Evolutionary conservation across 2,113 vertebrate species (phyloP).

Genomic region (Apodemus speciosus): DNA sequence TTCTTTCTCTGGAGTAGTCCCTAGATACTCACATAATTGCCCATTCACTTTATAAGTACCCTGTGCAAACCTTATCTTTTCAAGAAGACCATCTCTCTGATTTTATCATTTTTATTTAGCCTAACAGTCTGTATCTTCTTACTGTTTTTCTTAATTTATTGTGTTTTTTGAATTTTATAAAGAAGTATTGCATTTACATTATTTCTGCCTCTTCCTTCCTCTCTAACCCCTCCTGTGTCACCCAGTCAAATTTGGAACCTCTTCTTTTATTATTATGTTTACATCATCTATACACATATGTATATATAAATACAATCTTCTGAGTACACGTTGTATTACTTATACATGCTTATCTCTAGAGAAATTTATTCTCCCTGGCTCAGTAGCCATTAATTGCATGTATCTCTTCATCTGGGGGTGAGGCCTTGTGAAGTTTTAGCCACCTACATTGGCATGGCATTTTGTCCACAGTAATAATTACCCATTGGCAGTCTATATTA

Average conservation of each 20-base stretch:
- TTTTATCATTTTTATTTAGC: not conserved
- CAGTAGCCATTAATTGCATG: not conserved
- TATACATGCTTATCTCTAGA: not conserved
- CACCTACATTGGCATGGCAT: not conserved
- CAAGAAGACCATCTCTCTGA: conserved; percentile 34
- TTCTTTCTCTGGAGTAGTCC: conserved; percentile 17
- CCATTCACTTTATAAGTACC: not conserved
- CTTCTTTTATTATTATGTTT: not conserved
- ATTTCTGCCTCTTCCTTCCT: not conserved
- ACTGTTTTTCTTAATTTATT: not conserved
- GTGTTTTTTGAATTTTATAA: not conserved
- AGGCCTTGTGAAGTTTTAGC: not conserved
- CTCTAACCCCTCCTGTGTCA: not conserved
- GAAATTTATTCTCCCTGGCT: not conserved
- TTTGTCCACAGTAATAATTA: conserved; percentile 40
- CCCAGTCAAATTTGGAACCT: not conserved
- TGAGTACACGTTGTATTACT: not conserved
- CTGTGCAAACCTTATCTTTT: conserved; percentile 26
- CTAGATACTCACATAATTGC: conserved; percentile 3
- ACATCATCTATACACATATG: not conserved
- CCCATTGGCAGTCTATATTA: conserved; percentile 16
- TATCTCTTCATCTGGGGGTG: not conserved
- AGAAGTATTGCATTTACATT: not conserved
- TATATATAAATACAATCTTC: not conserved
- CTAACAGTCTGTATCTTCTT: not conserved